phyloP scores from a whole-genome alignment of 2,113 vertebrate genomes.

The Alouatta palliata region DNA sequence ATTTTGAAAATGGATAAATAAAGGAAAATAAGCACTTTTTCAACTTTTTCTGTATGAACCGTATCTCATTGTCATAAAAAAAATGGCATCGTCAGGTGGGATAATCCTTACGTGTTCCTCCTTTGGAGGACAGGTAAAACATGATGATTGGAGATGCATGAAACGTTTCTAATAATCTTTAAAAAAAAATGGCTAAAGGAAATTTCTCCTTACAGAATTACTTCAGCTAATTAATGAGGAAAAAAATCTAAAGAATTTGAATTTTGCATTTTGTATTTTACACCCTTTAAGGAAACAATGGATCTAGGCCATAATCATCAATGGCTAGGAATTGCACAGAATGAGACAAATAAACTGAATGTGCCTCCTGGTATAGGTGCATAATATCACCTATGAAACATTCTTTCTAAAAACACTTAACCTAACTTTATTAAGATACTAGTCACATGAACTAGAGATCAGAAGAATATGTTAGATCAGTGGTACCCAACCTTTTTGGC shows the following conservation, averaged over 20 bases:
- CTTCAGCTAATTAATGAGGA: conserved; percentile 6
- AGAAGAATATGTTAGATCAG: neutral
- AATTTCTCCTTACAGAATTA: neutral
- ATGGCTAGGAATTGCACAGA: neutral
- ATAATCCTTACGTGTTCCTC: too few relatives aligned
- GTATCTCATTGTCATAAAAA: neutral
- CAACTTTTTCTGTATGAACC: neutral
- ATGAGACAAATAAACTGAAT: neutral
- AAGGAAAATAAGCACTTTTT: neutral
- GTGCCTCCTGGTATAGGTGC: neutral
- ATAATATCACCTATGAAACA: neutral
- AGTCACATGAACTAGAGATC: neutral
- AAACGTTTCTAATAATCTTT: neutral
- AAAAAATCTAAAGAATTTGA: neutral
- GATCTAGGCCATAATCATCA: neutral
- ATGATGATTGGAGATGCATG: too few relatives aligned
- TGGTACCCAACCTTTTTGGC: too few relatives aligned
- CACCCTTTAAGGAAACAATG: neutral
- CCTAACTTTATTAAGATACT: neutral
- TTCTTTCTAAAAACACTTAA: neutral
- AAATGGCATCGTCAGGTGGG: neutral
- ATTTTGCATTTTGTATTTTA: neutral
- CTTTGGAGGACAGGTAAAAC: too few relatives aligned
- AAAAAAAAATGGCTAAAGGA: neutral
- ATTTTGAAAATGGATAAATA: neutral